Evolutionary conservation across 2,113 vertebrate genomes (phyloP), one percentile per base, ranked within the genome.

Genomic region (Zosterops japonicus): DNA sequence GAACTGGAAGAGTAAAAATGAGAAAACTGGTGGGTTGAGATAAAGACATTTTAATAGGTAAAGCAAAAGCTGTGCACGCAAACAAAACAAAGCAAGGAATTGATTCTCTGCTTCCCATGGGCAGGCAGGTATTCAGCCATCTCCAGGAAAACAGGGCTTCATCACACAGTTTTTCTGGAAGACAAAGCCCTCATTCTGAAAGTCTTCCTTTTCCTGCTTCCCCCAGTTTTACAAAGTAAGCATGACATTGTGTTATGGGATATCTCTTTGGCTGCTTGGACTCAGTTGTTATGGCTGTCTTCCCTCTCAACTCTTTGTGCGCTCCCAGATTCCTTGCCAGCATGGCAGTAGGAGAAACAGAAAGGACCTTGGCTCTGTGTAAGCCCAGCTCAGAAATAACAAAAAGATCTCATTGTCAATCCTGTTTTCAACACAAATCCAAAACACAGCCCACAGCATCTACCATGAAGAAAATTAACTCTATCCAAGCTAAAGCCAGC

Each of bases 11-110:
- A 55, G 22, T 27, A 41, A 90, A 75, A 61, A 76, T 55, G 35
- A 60, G 14, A 41, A 47, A 69, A 89, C 6, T 35, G 5, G 17
- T 47, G 46, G 4, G 36, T 47, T 76, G n/a, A 61, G 39, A 68
- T 35, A 53, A 83, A 35, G 29, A 41, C 12, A 61, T n/a, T 41
- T 90, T 61, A 61, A 55, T 16, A 83, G 41, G 24, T 31, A n/a
- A 68, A 61, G 17, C 49, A 69, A 76, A 76, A 69, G 21, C 21
- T 19, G 6, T 41, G 33, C 5, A 14, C 0, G 0, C 55, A 61
- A 47, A 47, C 6, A 75, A 68, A 61, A n/a, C 9, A 35, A 46
- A 68, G 18, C 11, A 60, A 53, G 15, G 17, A 53, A 47, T 68
- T 68, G 0, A 27, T 60, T 76, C 39, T 21, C n/a, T 41, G 9